Base-by-base conservation (phyloP, 2,888 invertebrate genomes). In the Eilema depressum region DNA sequence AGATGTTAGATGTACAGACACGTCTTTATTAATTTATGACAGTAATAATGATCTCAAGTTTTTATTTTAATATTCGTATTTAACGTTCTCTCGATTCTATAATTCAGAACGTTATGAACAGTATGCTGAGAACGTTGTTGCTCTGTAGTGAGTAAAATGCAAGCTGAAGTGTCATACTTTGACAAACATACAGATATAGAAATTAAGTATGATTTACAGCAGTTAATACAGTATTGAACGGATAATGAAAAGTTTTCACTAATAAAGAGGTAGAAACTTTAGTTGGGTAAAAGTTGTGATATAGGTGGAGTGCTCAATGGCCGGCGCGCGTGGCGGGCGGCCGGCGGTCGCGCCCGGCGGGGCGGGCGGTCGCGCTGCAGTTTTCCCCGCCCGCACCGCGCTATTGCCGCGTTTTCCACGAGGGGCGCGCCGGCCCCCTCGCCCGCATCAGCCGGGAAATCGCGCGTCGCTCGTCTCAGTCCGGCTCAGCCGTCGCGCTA, bases 371-470 rank as follows among this genome's bases (percentile, higher is more conserved):
- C 76, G 86, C 87, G 86, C 75, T 90, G 91, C 92, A 91, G 82
- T 93, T 93, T 93, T 93, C 94, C 93, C 92, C 93, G 93, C 91
- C 93, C 93, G 91, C 88, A 82, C 89, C 89, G 87, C 85, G 85
- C 88, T 83, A 83, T 86, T 88, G 86, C 82, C 87, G 91, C 92
- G 92, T 93, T 94, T 94, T 94, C 93, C 94, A 91, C 91, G 91
- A 89, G 93, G 92, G 92, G 92, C 92, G 91, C 92, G 89, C 89
- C 91, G 89, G 90, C 89, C 91, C 92, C 94, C 93, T 89, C 92
- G 86, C 91, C 91, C 90, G 89, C 86, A 86, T 86, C 87, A 89
- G 92, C 91, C 91, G 94, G 94, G 94, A 94, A 95, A 93, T 93
- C 90, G 90, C 90, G 91, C 91, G 89, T 86, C 89, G 85, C 87